A percentile compares a stretch with the other conserved stretches of the same genome.
Evolutionary conservation across 2,113 vertebrate species (phyloP).

Genomic region (Gobio gobio): DNA sequence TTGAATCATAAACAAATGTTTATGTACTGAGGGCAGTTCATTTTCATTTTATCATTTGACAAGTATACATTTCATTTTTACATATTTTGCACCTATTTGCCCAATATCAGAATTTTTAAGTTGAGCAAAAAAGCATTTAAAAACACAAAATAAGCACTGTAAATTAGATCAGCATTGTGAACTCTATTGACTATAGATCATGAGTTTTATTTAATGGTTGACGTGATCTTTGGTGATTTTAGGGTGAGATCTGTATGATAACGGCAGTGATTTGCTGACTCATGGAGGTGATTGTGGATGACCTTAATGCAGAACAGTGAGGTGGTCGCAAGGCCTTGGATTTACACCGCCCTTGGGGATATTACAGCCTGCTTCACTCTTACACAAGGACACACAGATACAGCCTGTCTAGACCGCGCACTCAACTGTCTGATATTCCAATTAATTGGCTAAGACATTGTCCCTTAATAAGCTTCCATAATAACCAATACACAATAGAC

Average conservation of each 20-base stretch:
- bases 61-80: no score
- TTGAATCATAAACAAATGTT: no score
- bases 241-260: neutral
- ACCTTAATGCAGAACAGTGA: constrained; percentile 22
- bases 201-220: neutral
- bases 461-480: neutral
- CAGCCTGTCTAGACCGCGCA: constrained; percentile 1
- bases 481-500: neutral
- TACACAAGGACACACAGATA: constrained; percentile 32
- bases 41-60: no score
- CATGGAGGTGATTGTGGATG: constrained; percentile 11
- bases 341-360: constrained; percentile 26
- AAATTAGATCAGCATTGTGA: neutral
- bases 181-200: neutral
- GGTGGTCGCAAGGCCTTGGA: constrained; percentile 24
- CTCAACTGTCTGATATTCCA: neutral
- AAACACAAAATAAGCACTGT: neutral
- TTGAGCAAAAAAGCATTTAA: neutral
- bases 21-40: no score
- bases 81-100: no score
- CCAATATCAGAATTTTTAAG: no score
- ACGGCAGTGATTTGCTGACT: constrained; percentile 32
- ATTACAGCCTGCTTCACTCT: constrained; percentile 38
- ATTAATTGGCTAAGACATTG: neutral
- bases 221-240: neutral